These are phyloP conservation scores for Leptoteleia sp. DNA, from an alignment of 1,140 invertebrate species.

Conservation along the genomic window DNA sequence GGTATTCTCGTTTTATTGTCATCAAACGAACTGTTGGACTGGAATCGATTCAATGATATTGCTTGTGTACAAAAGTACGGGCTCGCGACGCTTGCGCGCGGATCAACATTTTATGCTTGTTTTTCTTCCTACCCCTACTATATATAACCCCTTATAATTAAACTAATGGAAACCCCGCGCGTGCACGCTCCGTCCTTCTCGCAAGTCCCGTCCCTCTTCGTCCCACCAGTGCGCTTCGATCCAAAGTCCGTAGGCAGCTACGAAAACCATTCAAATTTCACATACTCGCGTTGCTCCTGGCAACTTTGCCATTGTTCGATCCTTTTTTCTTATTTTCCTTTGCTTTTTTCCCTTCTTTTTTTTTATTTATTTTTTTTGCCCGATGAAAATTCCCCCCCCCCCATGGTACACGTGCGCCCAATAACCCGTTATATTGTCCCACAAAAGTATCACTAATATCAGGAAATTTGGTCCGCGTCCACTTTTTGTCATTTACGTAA, in stretches of 20 bases:
- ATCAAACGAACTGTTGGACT: conserved; percentile 59
- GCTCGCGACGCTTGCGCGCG: conserved; percentile 43
- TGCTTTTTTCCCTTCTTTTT: not conserved
- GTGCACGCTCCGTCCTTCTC: conserved; percentile 5
- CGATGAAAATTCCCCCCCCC: too few relatives aligned
- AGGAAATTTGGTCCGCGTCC: conserved; percentile 18
- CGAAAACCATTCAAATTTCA: conserved; percentile 50
- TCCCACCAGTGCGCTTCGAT: conserved; percentile 20
- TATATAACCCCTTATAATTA: conserved; percentile 71
- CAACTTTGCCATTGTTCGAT: conserved; percentile 38
- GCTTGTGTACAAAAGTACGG: conserved; percentile 49
- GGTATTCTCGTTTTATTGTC: conserved; percentile 53
- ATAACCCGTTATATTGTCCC: conserved; percentile 14
- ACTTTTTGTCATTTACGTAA: too few relatives aligned
- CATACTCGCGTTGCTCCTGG: conserved; percentile 38
- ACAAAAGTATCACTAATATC: conserved; percentile 17
- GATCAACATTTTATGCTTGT: conserved; percentile 45
- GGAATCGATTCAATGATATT: conserved; percentile 60
- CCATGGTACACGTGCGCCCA: conserved; percentile 10
- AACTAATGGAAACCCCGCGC: conserved; percentile 74
- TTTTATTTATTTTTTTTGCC: too few relatives aligned
- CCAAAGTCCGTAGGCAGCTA: conserved; percentile 15
- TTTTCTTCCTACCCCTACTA: conserved; percentile 31
- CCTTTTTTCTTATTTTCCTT: conserved; percentile 21
- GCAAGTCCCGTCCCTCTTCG: not conserved